Conservation (phyloP, 2,113 vertebrate genomes). For the Calidris pugnax region DNA sequence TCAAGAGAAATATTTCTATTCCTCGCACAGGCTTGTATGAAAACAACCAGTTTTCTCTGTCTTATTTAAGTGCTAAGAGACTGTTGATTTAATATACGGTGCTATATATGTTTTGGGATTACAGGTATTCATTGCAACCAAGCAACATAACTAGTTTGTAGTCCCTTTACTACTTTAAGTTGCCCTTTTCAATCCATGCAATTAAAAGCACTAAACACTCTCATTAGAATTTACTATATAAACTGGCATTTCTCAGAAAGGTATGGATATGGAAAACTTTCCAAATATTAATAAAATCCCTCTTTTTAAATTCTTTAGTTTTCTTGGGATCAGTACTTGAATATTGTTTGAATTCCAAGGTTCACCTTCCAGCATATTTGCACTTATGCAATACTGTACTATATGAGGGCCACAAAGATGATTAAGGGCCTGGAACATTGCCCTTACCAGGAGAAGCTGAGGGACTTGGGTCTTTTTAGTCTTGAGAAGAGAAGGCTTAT, state of each 20-base stretch:
- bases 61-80: not conserved
- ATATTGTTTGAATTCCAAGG: not conserved
- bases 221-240: not conserved
- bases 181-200: not conserved
- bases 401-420: too few relatives aligned
- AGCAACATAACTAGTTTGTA: not conserved
- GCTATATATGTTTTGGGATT: not conserved
- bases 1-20: not conserved
- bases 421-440: too few relatives aligned
- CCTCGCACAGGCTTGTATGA: not conserved
- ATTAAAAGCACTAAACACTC: not conserved
- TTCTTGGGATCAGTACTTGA: not conserved
- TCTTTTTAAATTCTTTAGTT: not conserved
- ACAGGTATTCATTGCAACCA: not conserved
- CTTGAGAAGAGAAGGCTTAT: too few relatives aligned
- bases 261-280: not conserved
- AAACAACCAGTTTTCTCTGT: not conserved
- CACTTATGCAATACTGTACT: too few relatives aligned
- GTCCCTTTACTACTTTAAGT: not conserved
- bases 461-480: too few relatives aligned
- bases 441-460: too few relatives aligned
- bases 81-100: not conserved
- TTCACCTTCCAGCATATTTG: too few relatives aligned
- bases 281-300: not conserved
- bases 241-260: not conserved